Percentiles rank a stretch among this genome's conserved stretches.
phyloP scores from a whole-genome alignment of 2,113 vertebrate genomes.

The Tachuris rubrigastra region DNA sequence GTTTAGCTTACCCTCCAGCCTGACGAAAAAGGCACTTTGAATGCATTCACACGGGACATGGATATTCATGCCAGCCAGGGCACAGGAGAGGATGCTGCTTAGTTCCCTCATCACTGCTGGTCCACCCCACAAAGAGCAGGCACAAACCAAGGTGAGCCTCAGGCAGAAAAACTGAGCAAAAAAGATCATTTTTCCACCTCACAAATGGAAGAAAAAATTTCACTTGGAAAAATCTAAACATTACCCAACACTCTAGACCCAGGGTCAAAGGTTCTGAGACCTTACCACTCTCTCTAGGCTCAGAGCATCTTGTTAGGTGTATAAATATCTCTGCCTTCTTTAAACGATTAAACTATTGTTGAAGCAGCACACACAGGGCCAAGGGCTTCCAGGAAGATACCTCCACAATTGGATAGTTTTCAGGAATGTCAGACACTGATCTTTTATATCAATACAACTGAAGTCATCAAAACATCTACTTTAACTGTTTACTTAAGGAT shows the following conservation, averaged over 20 bases:
- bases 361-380: not conserved
- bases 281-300: not conserved
- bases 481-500: constrained; percentile 48
- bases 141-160: not conserved
- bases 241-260: not conserved
- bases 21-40: not conserved
- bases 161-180: not conserved
- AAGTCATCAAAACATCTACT: constrained; percentile 46
- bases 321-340: not conserved
- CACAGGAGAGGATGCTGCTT: not conserved
- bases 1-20: not conserved
- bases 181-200: not conserved
- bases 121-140: not conserved
- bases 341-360: not conserved
- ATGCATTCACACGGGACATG: not conserved
- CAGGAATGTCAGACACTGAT: constrained; percentile 8
- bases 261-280: not conserved
- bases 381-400: not conserved
- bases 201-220: not conserved
- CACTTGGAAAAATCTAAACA: not conserved
- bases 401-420: not conserved
- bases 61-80: not conserved
- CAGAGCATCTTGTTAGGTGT: not conserved
- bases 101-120: not conserved
- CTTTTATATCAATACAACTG: constrained; percentile 9